Evolutionary conservation across 2,797 vertebrate species (phyloP).

Genomic region (Siniperca undulata): DNA sequence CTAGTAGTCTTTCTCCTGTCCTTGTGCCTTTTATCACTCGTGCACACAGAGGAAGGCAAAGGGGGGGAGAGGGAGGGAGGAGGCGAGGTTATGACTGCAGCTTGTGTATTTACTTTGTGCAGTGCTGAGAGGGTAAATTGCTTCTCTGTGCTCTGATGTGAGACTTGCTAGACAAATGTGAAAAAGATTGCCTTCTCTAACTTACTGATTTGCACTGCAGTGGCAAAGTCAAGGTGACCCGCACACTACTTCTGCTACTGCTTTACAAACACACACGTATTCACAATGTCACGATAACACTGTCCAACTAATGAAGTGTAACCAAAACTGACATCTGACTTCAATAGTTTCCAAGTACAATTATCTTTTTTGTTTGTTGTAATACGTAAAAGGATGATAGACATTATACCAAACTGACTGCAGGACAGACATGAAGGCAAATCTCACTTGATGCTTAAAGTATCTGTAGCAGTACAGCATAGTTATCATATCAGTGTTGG

Average conservation of each 20-base stretch:
- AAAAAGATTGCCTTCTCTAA: constrained; percentile 70
- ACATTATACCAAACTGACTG: not conserved
- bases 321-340: constrained; percentile 26
- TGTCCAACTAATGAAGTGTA: constrained; percentile 22
- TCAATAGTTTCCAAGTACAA: not conserved
- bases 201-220: constrained; percentile 62
- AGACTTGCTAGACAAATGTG: constrained; percentile 73
- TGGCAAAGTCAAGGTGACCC: constrained; percentile 74
- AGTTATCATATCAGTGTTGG: constrained; percentile 24
- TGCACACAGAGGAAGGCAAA: constrained; percentile 28
- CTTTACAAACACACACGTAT: constrained; percentile 2
- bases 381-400: not conserved
- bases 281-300: constrained; percentile 8
- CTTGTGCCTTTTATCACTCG: constrained; percentile 44
- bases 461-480: constrained; percentile 2
- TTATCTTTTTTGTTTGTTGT: not conserved
- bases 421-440: constrained; percentile 8
- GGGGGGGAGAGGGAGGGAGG: not conserved
- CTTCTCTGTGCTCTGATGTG: constrained; percentile 70
- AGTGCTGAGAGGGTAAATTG: constrained; percentile 72
- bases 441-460: constrained; percentile 9
- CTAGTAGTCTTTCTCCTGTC: constrained; percentile 39
- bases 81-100: constrained; percentile 56
- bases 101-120: constrained; percentile 73
- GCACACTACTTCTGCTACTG: constrained; percentile 40